Base-by-base conservation (phyloP, 2,888 invertebrate genomes). In the Melanchra persicariae region DNA sequence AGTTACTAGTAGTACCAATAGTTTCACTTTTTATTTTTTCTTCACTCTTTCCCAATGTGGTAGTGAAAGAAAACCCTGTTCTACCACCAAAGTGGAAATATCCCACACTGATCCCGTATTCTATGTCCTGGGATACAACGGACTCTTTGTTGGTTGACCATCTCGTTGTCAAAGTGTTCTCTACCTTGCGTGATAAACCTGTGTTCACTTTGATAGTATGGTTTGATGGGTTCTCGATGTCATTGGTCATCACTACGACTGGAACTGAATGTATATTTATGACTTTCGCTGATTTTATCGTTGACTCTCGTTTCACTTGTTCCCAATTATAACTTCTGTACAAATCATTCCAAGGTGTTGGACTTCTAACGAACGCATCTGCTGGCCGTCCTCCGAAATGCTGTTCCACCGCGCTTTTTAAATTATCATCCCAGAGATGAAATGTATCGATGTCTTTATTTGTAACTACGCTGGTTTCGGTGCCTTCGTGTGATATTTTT, bases 291-390 rank as follows among this genome's bases (percentile, higher is more conserved):
- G 90, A 91, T 85, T 91, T 89, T 24, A 91, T 74, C 5, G 86
- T 73, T 26, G 92, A 34, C 0, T 92, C 84, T 75, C 86, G 87
- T 0, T 87, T 82, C 0, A 93, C 87, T 81, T 90, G 88, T 68
- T 93, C 91, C 93, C 93, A 94, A 47, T 88, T 82, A 64, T 91
- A 91, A 57, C 64, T 89, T 64, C 90, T 87, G 70, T 93, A 94
- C 2, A 94, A 82, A 84, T 94, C 94, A 0, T 90, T 91, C 94
- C 94, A 94, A 0, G 93, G 93, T 0, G 94, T 94, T 0, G 94
- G 94, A 60, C 93, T 92, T 84, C 86, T 92, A 5, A 93, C 66
- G 61, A 87, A 94, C 0, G 91, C 87, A 15, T 85, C 85, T 1
- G 70, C 89, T 0, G 94, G 92, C 72, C 82, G 84, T 17, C 49